phyloP scores from a whole-genome alignment of 2,888 invertebrate genomes.

The Eristalinus sepulchralis region DNA sequence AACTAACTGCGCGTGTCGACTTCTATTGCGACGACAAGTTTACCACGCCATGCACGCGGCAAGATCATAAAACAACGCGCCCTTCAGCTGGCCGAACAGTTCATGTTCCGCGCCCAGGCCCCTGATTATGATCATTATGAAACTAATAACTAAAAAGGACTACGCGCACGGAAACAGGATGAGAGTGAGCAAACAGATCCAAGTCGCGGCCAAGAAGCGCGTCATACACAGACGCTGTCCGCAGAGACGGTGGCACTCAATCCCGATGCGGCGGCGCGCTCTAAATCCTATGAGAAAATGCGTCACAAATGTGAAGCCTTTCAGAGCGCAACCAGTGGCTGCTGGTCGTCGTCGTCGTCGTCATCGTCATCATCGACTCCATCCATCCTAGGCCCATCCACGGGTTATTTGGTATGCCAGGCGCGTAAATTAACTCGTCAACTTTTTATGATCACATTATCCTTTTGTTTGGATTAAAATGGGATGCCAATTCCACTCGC shows the following conservation, averaged over 20 bases:
- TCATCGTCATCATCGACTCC: slow-evolving; percentile 15
- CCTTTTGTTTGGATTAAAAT: slow-evolving; percentile 72
- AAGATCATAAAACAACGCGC: slow-evolving; percentile 39
- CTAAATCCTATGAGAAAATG: slow-evolving; percentile 68
- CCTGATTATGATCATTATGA: slow-evolving; percentile 43
- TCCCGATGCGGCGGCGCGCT: slow-evolving; percentile 33
- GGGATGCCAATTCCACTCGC: slow-evolving; percentile 66
- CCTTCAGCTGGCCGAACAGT: neutral
- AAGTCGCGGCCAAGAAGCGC: neutral
- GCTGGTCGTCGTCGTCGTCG: slow-evolving; percentile 11
- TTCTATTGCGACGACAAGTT: slow-evolving; percentile 12
- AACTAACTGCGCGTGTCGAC: neutral
- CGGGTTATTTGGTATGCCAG: slow-evolving; percentile 73
- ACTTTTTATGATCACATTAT: slow-evolving; percentile 74
- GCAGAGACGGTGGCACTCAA: neutral
- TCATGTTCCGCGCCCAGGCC: slow-evolving; percentile 1
- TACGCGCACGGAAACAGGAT: slow-evolving; percentile 23
- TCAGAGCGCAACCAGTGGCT: slow-evolving; percentile 37
- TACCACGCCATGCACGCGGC: slow-evolving; percentile 19
- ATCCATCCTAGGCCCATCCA: slow-evolving; percentile 27
- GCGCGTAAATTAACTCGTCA: slow-evolving; percentile 75
- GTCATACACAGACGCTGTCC: slow-evolving; percentile 26
- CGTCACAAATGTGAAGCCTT: slow-evolving; percentile 67
- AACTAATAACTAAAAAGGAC: slow-evolving; percentile 48
- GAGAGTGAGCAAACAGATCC: slow-evolving; percentile 14